Base-by-base conservation (phyloP, 2,888 invertebrate genomes). In the Lithophane socia region DNA sequence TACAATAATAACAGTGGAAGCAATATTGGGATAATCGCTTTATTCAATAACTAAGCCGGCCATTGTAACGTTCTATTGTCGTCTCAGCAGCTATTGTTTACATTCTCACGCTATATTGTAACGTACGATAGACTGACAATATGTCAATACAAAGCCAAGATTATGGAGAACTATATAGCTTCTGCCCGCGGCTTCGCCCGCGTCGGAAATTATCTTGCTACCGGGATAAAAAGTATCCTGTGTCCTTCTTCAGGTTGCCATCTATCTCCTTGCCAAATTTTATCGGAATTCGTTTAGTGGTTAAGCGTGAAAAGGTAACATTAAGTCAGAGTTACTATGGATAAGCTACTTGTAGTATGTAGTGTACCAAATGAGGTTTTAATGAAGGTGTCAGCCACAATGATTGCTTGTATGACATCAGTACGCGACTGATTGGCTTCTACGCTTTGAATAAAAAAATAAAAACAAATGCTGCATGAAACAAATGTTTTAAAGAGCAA, bases 361-460 rank as follows among this genome's bases (percentile, higher is more conserved):
- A 42, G 42, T 54, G 47, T 49, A 18, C 63, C 37, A 56, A 78
- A 80, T 64, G 49, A 80, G 73, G n/a, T 80, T 77, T 73, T 64
- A 77, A 80, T 78, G 63, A 58, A 65, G 52, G 52, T 75, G 56
- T 75, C 64, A 66, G 63, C 42, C 68, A 52, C 49, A 58, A 47
- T 54, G n/a, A 52, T 72, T 61, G 21, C 44, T 61, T 12, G 24
- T 58, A 49, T 58, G 21, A 24, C 16, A 37, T 3, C 10, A 16
- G 29, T 61, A 54, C 13, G 2, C 4, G 7, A 44, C 29, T 49
- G 3, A 72, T 68, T 58, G 44, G n/a, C 29, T 76, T 37, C 52
- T 37, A 29, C n/a, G n/a, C n/a, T n/a, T n/a, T n/a, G n/a, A n/a
- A n/a, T n/a, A n/a, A n/a, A n/a, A n/a, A n/a, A n/a, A n/a, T n/a